These are phyloP conservation scores for Arion vulgaris DNA, from an alignment of 1,140 invertebrate species.

Conservation along the genomic window DNA sequence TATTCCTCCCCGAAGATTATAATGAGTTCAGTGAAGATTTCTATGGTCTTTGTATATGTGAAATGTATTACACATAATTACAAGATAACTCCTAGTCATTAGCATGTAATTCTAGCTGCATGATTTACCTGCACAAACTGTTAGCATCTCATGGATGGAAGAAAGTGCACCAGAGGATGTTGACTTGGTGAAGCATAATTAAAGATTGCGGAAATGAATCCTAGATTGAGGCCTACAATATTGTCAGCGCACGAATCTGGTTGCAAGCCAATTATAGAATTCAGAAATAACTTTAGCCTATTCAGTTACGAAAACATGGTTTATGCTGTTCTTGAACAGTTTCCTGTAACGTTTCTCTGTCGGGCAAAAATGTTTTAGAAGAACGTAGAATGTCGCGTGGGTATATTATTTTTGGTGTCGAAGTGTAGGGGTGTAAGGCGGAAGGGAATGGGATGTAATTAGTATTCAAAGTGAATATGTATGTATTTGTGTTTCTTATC, in stretches of 20 bases:
- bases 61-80: constrained; percentile 27
- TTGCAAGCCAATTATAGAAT: background rate
- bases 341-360: too few relatives aligned
- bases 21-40: constrained; percentile 76
- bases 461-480: too few relatives aligned
- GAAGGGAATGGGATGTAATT: too few relatives aligned
- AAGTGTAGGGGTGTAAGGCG: too few relatives aligned
- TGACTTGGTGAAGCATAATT: background rate
- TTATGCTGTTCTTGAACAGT: background rate
- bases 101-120: constrained; percentile 18
- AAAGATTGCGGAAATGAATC: constrained; percentile 5
- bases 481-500: too few relatives aligned
- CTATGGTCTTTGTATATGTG: constrained; percentile 80
- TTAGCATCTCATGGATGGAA: background rate
- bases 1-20: background rate
- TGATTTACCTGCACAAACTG: constrained; percentile 11
- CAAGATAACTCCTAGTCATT: constrained; percentile 16
- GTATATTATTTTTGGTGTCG: too few relatives aligned
- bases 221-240: background rate
- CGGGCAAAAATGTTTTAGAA: too few relatives aligned
- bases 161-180: constrained; percentile 1
- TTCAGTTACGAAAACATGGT: background rate
- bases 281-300: background rate
- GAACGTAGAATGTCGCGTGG: too few relatives aligned
- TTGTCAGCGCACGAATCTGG: background rate